Percentiles rank a stretch among this genome's conserved stretches.
phyloP scores from a whole-genome alignment of 1,140 invertebrate genomes.

The Liolophura sinensis region DNA sequence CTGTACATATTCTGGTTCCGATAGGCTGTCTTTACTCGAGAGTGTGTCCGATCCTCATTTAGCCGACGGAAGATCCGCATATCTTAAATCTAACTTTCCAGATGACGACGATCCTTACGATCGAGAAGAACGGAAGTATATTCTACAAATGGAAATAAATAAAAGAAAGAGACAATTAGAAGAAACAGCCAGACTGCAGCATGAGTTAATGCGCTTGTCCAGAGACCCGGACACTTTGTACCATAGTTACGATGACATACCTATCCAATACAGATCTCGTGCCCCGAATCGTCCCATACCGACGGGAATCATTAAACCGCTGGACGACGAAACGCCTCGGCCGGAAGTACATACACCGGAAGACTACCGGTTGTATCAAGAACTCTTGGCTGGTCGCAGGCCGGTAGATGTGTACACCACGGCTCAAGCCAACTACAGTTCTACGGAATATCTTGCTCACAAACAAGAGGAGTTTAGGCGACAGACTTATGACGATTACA shows the following conservation, averaged over 20 bases:
- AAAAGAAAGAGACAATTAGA: slow-evolving; percentile 68
- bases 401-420: neutral
- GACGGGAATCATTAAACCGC: slow-evolving; percentile 51
- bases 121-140: slow-evolving; percentile 66
- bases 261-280: slow-evolving; percentile 18
- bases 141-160: slow-evolving; percentile 70
- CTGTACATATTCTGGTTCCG: slow-evolving; percentile 18
- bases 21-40: slow-evolving; percentile 20
- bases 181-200: slow-evolving; percentile 65
- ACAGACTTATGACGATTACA: slow-evolving; percentile 26
- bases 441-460: slow-evolving; percentile 54
- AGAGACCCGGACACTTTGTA: slow-evolving; percentile 37
- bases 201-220: slow-evolving; percentile 61
- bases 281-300: slow-evolving; percentile 55
- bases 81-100: slow-evolving; percentile 14
- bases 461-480: slow-evolving; percentile 41
- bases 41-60: slow-evolving; percentile 31
- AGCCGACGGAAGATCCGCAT: slow-evolving; percentile 13
- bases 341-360: too few species aligned
- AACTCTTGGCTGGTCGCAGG: too few species aligned
- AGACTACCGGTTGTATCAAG: too few species aligned
- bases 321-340: slow-evolving; percentile 31
- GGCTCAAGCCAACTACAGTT: slow-evolving; percentile 45
- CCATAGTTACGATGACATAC: slow-evolving; percentile 52
- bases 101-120: slow-evolving; percentile 37